These are phyloP conservation scores for Parnassius apollo DNA, from an alignment of 2,888 invertebrate genomes.

Conservation along the genomic window DNA sequence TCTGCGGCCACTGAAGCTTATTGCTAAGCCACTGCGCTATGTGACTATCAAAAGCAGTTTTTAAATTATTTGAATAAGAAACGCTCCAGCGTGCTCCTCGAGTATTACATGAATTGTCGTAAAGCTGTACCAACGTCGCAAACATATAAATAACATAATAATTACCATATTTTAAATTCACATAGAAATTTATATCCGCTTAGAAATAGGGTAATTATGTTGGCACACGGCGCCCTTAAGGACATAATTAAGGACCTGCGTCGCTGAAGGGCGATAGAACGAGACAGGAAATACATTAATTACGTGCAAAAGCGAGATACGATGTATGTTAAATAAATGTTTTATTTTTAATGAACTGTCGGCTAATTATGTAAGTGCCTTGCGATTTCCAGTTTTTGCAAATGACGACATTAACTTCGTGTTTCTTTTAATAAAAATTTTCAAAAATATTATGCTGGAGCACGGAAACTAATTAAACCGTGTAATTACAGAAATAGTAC, in stretches of 20 bases:
- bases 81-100: background rate
- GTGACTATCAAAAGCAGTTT: background rate
- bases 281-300: conserved; percentile 21
- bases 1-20: no score
- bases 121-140: background rate
- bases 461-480: conserved; percentile 11
- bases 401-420: conserved; percentile 13
- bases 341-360: conserved; percentile 23
- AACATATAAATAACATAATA: conserved; percentile 23
- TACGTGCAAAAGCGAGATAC: conserved; percentile 1
- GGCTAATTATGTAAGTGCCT: conserved; percentile 20
- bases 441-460: background rate
- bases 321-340: conserved; percentile 21
- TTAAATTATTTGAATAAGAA: background rate
- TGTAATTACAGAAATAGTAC: conserved; percentile 15
- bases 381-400: conserved; percentile 21
- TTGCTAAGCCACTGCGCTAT: no score
- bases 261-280: conserved; percentile 32
- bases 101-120: background rate
- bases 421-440: conserved; percentile 14
- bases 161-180: conserved; percentile 31
- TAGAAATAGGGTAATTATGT: conserved; percentile 40
- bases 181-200: conserved; percentile 38
- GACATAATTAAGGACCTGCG: conserved; percentile 36
- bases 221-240: conserved; percentile 33